These are phyloP conservation scores for Megalopta genalis DNA, from an alignment of 1,140 invertebrate genomes.

Conservation along the genomic window DNA sequence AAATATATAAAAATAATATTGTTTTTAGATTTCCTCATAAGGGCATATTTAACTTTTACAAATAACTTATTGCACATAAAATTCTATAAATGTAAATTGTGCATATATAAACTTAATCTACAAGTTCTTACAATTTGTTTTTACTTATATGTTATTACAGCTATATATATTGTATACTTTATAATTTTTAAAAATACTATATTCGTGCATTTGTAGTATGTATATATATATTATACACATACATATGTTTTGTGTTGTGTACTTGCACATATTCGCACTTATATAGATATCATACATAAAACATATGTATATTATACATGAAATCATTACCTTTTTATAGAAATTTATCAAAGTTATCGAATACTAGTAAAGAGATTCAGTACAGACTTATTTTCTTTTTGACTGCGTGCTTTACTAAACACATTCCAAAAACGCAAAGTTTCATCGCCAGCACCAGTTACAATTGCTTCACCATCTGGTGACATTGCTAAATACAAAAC, in stretches of 20 bases:
- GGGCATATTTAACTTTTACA: slow-evolving; percentile 29
- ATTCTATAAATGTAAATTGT: slow-evolving; percentile 59
- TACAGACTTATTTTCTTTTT: slow-evolving; percentile 97
- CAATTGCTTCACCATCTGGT: slow-evolving; percentile 99
- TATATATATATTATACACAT: neutral
- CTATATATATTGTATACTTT: slow-evolving; percentile 44
- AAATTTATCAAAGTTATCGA: slow-evolving; percentile 83
- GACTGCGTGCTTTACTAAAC: slow-evolving; percentile 97
- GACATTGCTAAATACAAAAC: slow-evolving; percentile 99
- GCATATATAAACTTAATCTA: slow-evolving; percentile 56
- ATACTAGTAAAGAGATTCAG: slow-evolving; percentile 97
- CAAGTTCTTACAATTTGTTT: slow-evolving; percentile 19
- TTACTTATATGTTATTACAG: slow-evolving; percentile 44
- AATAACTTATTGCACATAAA: slow-evolving; percentile 69
- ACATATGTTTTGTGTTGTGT: neutral
- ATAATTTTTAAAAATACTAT: slow-evolving; percentile 44
- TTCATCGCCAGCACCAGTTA: slow-evolving; percentile 99
- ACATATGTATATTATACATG: slow-evolving; percentile 50
- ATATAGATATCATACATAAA: neutral
- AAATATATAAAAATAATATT: slow-evolving; percentile 53
- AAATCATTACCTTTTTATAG: slow-evolving; percentile 23
- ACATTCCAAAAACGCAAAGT: slow-evolving; percentile 99
- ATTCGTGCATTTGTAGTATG: slow-evolving; percentile 10
- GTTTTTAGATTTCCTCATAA: slow-evolving; percentile 25
- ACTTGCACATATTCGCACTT: neutral